These are phyloP conservation scores for Fissipunctia ypsillon DNA, from an alignment of 2,888 invertebrate species.

Conservation along the genomic window DNA sequence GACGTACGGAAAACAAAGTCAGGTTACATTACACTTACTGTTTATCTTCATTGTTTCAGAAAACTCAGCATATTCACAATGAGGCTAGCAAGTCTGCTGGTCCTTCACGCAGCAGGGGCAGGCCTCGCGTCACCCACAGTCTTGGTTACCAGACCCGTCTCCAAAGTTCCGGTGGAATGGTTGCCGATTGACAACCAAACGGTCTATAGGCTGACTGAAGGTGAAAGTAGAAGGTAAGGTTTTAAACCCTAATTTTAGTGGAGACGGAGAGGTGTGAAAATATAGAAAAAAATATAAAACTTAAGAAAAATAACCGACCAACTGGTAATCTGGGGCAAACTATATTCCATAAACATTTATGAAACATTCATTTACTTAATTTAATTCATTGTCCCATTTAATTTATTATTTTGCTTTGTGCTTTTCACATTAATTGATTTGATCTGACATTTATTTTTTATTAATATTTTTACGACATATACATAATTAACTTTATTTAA, in stretches of 20 bases:
- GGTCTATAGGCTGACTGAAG: slow-evolving; percentile 79
- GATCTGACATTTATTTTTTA: too few species aligned
- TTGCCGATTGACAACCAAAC: slow-evolving; percentile 87
- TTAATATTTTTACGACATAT: too few species aligned
- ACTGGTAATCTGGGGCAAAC: too few species aligned
- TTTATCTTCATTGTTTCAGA: slow-evolving; percentile 71
- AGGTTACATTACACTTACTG: too few species aligned
- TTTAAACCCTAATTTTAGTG: background rate
- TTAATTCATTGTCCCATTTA: too few species aligned
- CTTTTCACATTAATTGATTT: too few species aligned
- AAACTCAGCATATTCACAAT: slow-evolving; percentile 76
- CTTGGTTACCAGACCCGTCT: slow-evolving; percentile 78
- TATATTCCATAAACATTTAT: too few species aligned
- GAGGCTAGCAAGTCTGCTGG: slow-evolving; percentile 79
- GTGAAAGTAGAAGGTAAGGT: slow-evolving; percentile 81
- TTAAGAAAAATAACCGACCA: background rate
- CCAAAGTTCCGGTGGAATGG: slow-evolving; percentile 80
- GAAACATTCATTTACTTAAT: too few species aligned
- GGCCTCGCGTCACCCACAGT: slow-evolving; percentile 85
- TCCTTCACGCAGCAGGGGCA: slow-evolving; percentile 83
- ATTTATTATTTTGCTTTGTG: too few species aligned
- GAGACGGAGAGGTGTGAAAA: background rate
- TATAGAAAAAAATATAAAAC: background rate
- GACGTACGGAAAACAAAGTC: background rate
- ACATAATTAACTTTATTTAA: too few species aligned